Percentiles rank a stretch among this genome's conserved stretches.
These are phyloP conservation scores for Bothrops jararaca DNA, from an alignment of 2,113 vertebrate species.

Conservation along the genomic window DNA sequence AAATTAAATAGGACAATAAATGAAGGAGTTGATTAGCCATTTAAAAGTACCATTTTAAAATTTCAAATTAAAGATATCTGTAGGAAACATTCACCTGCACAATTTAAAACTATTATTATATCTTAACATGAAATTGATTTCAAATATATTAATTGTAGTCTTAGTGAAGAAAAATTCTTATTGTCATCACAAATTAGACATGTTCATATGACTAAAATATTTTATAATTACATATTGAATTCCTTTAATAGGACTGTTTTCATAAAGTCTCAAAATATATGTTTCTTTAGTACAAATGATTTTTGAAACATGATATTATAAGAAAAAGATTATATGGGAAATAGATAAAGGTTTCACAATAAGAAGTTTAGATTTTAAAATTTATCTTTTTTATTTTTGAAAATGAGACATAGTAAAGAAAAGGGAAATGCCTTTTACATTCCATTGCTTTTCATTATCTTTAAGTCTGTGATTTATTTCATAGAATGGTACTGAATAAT, in stretches of 20 bases:
- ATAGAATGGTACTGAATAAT: neutral
- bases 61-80: slow-evolving; percentile 50
- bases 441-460: neutral
- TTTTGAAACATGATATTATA: slow-evolving; percentile 27
- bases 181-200: slow-evolving; percentile 47
- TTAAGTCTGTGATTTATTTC: neutral
- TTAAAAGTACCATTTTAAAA: slow-evolving; percentile 23
- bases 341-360: slow-evolving; percentile 34
- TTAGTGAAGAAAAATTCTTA: slow-evolving; percentile 58
- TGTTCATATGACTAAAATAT: slow-evolving; percentile 49
- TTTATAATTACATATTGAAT: slow-evolving; percentile 51
- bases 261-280: slow-evolving; percentile 12
- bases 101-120: slow-evolving; percentile 51
- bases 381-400: neutral
- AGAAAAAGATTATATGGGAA: slow-evolving; percentile 39
- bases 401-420: neutral
- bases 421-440: neutral
- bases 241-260: slow-evolving; percentile 19
- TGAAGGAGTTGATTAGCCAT: neutral
- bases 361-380: neutral
- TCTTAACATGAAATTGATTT: slow-evolving; percentile 46
- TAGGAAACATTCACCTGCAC: slow-evolving; percentile 40
- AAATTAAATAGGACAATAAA: slow-evolving; percentile 11
- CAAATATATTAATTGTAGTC: slow-evolving; percentile 57
- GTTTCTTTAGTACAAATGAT: neutral